These are phyloP conservation scores for Entelurus aequoreus DNA, from an alignment of 2,113 vertebrate species.

Conservation along the genomic window DNA sequence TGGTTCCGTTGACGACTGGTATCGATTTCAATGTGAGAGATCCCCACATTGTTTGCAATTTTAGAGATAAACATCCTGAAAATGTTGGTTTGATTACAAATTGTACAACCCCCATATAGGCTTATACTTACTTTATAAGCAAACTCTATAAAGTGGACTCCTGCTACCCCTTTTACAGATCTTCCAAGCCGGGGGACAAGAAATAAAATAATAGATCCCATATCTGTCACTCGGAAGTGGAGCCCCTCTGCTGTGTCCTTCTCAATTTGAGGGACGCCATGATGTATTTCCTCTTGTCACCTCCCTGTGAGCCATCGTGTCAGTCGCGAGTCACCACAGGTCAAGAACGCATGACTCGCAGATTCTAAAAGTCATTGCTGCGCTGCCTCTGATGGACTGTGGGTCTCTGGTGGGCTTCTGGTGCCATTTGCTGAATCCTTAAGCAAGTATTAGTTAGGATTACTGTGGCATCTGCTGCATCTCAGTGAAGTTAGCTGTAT, in stretches of 20 bases:
- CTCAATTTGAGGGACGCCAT: constrained; percentile 41
- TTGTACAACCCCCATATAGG: no score
- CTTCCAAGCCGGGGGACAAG: constrained; percentile 2
- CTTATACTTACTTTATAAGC: neutral
- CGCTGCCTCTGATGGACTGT: constrained; percentile 39
- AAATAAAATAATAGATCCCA: constrained; percentile 7
- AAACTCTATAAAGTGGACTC: constrained; percentile 2
- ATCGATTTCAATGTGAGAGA: no score
- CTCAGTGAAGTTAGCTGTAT: no score
- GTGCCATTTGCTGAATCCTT: constrained; percentile 13
- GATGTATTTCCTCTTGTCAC: constrained; percentile 56
- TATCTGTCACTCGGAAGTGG: constrained; percentile 33
- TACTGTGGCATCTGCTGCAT: constrained; percentile 2
- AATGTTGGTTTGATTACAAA: no score
- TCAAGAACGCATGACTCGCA: constrained; percentile 57
- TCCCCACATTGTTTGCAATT: no score
- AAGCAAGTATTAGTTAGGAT: constrained; percentile 21
- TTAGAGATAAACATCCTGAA: no score
- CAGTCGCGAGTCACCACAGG: constrained; percentile 54
- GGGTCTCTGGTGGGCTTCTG: constrained; percentile 42
- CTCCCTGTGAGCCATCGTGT: constrained; percentile 51
- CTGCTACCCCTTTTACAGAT: constrained; percentile 1
- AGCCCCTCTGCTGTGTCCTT: constrained; percentile 44
- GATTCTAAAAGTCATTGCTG: constrained; percentile 53
- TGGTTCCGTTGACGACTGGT: no score